Conservation (phyloP, 2,113 vertebrate genomes). For the Elgaria multicarinata region DNA sequence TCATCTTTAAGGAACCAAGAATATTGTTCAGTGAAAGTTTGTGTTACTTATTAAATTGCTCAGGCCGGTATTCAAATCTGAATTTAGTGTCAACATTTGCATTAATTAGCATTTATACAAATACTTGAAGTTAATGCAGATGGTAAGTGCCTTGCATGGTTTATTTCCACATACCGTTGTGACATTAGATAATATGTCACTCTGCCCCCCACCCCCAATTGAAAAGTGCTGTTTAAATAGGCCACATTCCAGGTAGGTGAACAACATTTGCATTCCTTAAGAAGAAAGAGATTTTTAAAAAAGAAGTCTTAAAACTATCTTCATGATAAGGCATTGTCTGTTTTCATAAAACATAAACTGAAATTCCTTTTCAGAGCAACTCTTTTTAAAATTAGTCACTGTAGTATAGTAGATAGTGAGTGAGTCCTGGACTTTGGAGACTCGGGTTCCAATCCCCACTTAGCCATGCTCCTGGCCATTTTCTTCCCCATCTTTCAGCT, state of each 20-base stretch:
- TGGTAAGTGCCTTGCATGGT: background rate
- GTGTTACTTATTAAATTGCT: constrained; percentile 46
- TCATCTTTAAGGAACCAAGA: background rate
- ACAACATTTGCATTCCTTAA: constrained; percentile 4
- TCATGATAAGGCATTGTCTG: background rate
- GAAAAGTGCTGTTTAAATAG: constrained; percentile 26
- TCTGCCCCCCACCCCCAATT: constrained; percentile 19
- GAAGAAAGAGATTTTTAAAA: background rate
- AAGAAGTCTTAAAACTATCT: constrained; percentile 4
- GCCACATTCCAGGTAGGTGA: background rate
- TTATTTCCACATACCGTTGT: constrained; percentile 22
- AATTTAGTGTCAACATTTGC: constrained; percentile 48
- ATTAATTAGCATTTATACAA: constrained; percentile 56
- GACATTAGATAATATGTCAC: background rate
- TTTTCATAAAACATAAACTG: background rate
- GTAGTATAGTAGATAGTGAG: background rate
- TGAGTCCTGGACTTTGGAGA: background rate
- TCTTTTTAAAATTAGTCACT: background rate
- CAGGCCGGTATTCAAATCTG: constrained; percentile 49
- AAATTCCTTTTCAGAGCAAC: background rate
- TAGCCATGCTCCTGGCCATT: background rate
- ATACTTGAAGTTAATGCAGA: constrained; percentile 32
- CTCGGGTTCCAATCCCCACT: background rate
- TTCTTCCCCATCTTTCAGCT: background rate
- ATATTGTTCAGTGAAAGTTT: constrained; percentile 8